Evolutionary conservation across 2,797 vertebrate genomes (phyloP).

Genomic region (Parotocinclus haroldoi): DNA sequence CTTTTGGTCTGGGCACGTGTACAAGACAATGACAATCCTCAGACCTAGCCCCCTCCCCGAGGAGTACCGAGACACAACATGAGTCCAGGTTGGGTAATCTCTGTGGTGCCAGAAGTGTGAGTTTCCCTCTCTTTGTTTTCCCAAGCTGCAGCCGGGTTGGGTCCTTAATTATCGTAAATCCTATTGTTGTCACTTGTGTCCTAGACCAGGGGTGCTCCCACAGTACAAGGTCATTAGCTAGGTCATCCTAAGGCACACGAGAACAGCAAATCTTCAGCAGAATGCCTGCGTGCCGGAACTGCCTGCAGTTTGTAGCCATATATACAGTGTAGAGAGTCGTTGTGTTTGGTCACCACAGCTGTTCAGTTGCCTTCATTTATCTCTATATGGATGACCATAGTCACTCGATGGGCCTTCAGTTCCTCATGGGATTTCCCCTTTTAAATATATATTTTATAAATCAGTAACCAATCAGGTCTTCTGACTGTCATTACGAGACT

Average conservation of each 20-base stretch:
- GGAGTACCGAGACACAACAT: too few relatives aligned
- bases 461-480: constrained; percentile 28
- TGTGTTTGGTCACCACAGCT: constrained; percentile 21
- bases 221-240: too few relatives aligned
- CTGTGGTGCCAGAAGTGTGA: too few relatives aligned
- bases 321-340: background rate
- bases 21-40: too few relatives aligned
- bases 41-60: too few relatives aligned
- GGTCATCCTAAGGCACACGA: constrained; percentile 4
- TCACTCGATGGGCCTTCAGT: constrained; percentile 11
- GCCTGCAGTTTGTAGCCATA: constrained; percentile 11
- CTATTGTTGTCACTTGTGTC: too few relatives aligned
- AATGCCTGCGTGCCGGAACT: background rate
- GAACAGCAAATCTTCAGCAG: background rate
- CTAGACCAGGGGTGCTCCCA: too few relatives aligned
- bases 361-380: constrained; percentile 7
- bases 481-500: constrained; percentile 23
- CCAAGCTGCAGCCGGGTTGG: too few relatives aligned
- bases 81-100: too few relatives aligned
- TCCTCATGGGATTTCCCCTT: constrained; percentile 9
- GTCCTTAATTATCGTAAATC: too few relatives aligned
- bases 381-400: constrained; percentile 1
- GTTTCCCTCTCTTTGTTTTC: too few relatives aligned
- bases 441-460: constrained; percentile 26
- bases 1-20: too few relatives aligned